Evolutionary conservation across 2,888 invertebrate genomes (phyloP).

Genomic region (Idaea straminata): DNA sequence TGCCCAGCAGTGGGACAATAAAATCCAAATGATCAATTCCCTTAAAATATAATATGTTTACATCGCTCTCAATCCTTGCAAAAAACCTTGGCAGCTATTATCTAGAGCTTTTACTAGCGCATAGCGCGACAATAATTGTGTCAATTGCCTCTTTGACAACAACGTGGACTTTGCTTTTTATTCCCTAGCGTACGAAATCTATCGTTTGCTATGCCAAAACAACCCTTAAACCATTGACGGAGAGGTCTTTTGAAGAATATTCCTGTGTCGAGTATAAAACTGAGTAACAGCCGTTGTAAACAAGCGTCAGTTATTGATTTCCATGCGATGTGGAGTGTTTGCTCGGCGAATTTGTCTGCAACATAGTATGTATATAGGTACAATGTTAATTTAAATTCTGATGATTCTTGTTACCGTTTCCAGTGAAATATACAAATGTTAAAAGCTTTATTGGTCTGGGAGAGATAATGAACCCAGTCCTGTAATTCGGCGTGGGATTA

Average conservation of each 20-base stretch:
- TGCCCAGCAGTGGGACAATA: no score
- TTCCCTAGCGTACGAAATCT: not conserved
- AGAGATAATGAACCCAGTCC: no score
- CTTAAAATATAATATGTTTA: not conserved
- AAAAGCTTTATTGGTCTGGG: no score
- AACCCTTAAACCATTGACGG: not conserved
- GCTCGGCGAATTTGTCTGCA: slow-evolving; percentile 13
- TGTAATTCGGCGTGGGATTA: no score
- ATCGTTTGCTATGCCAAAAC: not conserved
- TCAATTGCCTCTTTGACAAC: slow-evolving; percentile 10
- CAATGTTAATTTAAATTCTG: slow-evolving; percentile 6
- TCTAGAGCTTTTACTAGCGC: not conserved
- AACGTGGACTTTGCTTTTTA: not conserved
- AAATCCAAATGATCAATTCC: not conserved
- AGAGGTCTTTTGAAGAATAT: not conserved
- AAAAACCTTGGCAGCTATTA: not conserved
- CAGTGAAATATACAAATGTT: no score
- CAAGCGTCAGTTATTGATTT: slow-evolving; percentile 23
- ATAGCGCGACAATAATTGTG: slow-evolving; percentile 6
- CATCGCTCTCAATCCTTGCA: not conserved
- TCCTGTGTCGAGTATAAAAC: not conserved
- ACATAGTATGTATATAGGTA: not conserved
- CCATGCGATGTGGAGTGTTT: slow-evolving; percentile 10
- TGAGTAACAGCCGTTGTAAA: slow-evolving; percentile 17
- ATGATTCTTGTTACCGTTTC: not conserved